Evolutionary conservation across 2,888 invertebrate species (phyloP), one percentile per base, ranked within the genome.

Genomic region (Cistogaster globosa): DNA sequence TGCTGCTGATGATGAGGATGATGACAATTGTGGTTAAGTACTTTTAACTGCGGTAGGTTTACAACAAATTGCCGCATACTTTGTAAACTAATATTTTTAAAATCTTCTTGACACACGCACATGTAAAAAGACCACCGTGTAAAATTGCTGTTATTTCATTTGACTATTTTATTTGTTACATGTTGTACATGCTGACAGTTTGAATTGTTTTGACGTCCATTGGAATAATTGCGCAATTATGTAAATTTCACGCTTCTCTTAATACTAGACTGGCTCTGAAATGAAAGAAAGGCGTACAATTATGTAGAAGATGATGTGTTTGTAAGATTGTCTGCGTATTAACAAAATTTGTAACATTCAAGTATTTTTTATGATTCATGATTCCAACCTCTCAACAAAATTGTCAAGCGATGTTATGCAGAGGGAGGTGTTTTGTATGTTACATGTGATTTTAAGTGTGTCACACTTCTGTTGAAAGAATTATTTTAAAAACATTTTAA

Each of bases 141-240:
- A 42, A 38, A 60, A 65, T 32, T 45, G 55, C 2, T 36, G 18
- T 55, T 55, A 69, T 55, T 69, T 78, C 53, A 32, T 42, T 69
- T 55, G 2, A 32, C 9, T 58, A n/a, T 22, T 69, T 42, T 18
- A 53, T 63, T 9, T 48, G 16, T 9, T 18, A 53, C 51, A 53
- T 67, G 18, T 55, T 77, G 62, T 72, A 79, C 76, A 81, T 83
- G 87, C 72, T 87, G 87, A 84, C 87, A 87, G 71, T 79, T 67
- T 86, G 79, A 86, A 86, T 87, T 86, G 87, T 82, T 83, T 81
- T 82, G 76, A 86, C 79, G 83, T 63, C 75, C 78, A 78, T 75
- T 53, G 72, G 84, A 79, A 84, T 89, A 89, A 89, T 90, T 89
- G 89, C 88, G 86, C 84, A 84, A 87, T 86, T 88, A 88, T 88